A percentile compares a stretch with the other conserved stretches of the same genome.
Evolutionary conservation across 2,888 invertebrate genomes (phyloP).

Genomic region (Agrotis clavis): DNA sequence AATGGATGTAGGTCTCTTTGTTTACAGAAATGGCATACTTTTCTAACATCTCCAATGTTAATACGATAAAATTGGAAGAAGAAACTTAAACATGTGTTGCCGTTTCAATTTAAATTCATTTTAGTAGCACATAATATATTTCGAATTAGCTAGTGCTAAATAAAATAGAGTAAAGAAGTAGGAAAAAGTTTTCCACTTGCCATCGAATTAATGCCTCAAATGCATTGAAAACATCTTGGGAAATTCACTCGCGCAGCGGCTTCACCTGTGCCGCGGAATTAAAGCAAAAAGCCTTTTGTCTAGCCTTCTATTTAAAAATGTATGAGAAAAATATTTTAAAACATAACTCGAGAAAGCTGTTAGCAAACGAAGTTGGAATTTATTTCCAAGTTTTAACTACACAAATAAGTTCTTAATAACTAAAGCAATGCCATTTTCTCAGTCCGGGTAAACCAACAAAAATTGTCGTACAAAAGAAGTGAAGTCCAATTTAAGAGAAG

Average conservation of each 20-base stretch:
- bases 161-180: slow-evolving; percentile 18
- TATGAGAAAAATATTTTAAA: slow-evolving; percentile 49
- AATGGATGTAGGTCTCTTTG: no score
- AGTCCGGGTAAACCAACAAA: slow-evolving; percentile 71
- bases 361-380: slow-evolving; percentile 67
- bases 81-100: neutral
- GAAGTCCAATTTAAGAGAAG: slow-evolving; percentile 86
- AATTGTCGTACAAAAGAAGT: slow-evolving; percentile 79
- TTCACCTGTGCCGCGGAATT: slow-evolving; percentile 58
- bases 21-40: no score
- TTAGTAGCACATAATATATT: neutral
- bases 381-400: slow-evolving; percentile 77
- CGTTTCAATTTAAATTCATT: neutral
- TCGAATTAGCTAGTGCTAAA: slow-evolving; percentile 13
- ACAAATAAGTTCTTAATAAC: slow-evolving; percentile 78
- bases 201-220: slow-evolving; percentile 49
- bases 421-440: slow-evolving; percentile 74
- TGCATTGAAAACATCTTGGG: slow-evolving; percentile 63
- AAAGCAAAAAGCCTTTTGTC: slow-evolving; percentile 58
- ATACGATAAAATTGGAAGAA: neutral
- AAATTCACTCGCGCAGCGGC: slow-evolving; percentile 49
- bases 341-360: slow-evolving; percentile 55
- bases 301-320: slow-evolving; percentile 53
- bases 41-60: no score
- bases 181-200: slow-evolving; percentile 36